Evolutionary conservation across 2,888 invertebrate genomes (phyloP).

Genomic region (Ochlodes sylvanus): DNA sequence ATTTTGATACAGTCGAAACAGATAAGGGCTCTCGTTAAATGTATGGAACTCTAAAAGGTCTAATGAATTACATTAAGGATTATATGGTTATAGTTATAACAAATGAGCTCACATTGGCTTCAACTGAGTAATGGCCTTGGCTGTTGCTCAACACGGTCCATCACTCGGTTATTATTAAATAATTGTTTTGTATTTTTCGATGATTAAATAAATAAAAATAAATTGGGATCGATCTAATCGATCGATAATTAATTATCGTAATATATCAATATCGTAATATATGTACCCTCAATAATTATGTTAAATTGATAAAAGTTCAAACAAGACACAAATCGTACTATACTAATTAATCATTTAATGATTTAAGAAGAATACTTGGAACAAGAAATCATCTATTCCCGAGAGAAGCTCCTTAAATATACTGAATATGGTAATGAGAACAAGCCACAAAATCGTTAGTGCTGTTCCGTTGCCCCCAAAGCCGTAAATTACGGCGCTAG

Average conservation of each 20-base stretch:
- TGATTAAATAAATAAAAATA: too few species aligned
- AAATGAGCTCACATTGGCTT: too few species aligned
- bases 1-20: background rate
- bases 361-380: background rate
- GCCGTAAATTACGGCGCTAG: constrained; percentile 27
- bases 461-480: constrained; percentile 22
- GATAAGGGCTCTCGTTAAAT: background rate
- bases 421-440: constrained; percentile 31
- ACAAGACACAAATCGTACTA: background rate
- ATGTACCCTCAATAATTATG: too few species aligned
- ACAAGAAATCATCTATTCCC: background rate
- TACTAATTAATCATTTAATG: background rate
- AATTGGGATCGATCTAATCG: too few species aligned
- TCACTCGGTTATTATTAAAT: too few species aligned
- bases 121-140: too few species aligned
- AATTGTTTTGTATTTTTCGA: too few species aligned
- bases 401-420: background rate
- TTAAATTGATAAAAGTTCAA: too few species aligned
- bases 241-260: too few species aligned
- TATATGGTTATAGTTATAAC: too few species aligned
- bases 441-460: constrained; percentile 33
- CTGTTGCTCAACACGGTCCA: too few species aligned
- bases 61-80: background rate
- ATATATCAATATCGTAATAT: too few species aligned
- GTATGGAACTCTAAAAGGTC: background rate